phyloP scores from a whole-genome alignment of 2,113 vertebrate species.

The Chrysochloris asiatica region DNA sequence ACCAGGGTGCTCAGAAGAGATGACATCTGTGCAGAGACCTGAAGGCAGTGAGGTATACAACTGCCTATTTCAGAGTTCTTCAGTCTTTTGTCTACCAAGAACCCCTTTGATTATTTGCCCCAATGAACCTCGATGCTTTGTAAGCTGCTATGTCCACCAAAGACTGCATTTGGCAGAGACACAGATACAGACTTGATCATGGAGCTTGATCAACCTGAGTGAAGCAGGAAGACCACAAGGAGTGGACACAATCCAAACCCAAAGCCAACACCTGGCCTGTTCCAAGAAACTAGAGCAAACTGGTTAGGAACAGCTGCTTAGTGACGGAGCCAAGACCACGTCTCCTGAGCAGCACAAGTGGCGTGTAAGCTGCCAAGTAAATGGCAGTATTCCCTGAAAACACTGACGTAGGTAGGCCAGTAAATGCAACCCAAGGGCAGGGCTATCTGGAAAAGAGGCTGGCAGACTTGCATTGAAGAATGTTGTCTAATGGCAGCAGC shows the following conservation, averaged over 20 bases:
- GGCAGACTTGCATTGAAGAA: no score
- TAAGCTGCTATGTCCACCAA: background rate
- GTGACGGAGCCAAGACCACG: no score
- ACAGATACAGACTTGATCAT: background rate
- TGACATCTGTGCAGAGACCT: background rate
- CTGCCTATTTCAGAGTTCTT: background rate
- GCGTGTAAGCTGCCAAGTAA: no score
- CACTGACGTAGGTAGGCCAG: no score
- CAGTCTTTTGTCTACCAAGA: background rate
- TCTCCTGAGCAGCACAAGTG: no score
- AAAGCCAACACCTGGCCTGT: background rate
- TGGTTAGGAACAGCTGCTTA: background rate
- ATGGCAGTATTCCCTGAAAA: no score
- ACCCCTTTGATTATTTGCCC: background rate
- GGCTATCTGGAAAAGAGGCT: no score
- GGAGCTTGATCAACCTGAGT: background rate
- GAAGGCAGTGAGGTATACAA: background rate
- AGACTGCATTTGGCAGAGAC: background rate
- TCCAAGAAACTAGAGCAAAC: background rate
- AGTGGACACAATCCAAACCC: background rate
- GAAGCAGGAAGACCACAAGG: background rate
- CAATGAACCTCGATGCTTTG: background rate
- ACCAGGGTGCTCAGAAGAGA: background rate
- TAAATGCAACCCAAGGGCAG: no score
- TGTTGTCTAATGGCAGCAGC: no score